A percentile compares a stretch with the other conserved stretches of the same genome.
phyloP scores from a whole-genome alignment of 2,113 vertebrate genomes.

The Gymnorhina tibicen region DNA sequence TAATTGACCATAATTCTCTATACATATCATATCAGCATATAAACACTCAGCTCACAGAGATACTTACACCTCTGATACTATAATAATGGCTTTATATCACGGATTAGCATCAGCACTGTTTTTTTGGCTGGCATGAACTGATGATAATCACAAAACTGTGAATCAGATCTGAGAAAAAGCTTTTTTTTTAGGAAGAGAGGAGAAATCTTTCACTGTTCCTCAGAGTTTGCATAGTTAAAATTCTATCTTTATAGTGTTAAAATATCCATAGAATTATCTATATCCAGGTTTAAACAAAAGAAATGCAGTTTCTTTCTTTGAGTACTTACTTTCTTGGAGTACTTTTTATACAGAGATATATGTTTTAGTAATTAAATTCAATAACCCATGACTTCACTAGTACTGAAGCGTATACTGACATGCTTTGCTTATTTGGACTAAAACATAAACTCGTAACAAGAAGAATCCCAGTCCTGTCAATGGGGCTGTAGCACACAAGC shows the following conservation, averaged over 20 bases:
- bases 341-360: neutral
- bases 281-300: neutral
- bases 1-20: neutral
- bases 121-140: neutral
- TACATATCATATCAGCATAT: neutral
- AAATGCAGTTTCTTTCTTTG: neutral
- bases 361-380: neutral
- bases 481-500: neutral
- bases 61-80: neutral
- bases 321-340: neutral
- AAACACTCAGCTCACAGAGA: neutral
- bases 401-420: neutral
- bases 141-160: neutral
- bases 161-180: neutral
- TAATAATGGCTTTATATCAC: neutral
- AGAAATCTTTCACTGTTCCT: neutral
- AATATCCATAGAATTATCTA: neutral
- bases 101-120: neutral
- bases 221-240: neutral
- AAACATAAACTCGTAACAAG: neutral
- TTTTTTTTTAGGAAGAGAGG: neutral
- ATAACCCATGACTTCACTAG: neutral
- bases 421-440: neutral
- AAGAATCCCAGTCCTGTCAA: neutral
- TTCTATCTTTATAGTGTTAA: neutral